These are phyloP conservation scores for Aelia acuminata DNA, from an alignment of 2,888 invertebrate species.

Conservation along the genomic window DNA sequence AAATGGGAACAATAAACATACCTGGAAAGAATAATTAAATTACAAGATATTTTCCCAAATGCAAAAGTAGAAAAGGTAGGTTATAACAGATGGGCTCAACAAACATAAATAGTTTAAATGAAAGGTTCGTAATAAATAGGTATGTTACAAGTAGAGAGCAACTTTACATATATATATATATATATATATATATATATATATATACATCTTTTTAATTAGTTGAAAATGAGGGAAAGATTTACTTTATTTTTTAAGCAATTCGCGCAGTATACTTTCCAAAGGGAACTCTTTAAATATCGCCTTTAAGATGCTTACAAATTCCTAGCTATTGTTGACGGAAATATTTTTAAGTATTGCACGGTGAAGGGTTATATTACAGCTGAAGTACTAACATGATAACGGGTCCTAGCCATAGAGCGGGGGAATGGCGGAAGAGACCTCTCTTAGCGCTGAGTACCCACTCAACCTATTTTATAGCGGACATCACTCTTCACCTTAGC, in stretches of 20 bases:
- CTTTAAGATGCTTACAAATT: background rate
- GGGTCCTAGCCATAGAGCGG: background rate
- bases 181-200: no score
- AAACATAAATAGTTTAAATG: no score
- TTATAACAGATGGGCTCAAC: no score
- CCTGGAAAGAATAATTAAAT: no score
- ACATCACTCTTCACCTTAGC: background rate
- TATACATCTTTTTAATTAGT: no score
- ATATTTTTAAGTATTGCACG: background rate
- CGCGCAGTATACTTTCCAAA: background rate
- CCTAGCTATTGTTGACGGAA: background rate
- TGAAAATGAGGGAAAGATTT: no score
- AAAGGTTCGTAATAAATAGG: no score
- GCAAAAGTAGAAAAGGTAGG: no score
- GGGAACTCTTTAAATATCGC: background rate
- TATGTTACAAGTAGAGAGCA: no score
- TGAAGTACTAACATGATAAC: background rate
- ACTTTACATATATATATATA: no score
- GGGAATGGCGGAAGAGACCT: background rate
- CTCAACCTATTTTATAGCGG: constrained; percentile 37
- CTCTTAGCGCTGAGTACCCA: background rate
- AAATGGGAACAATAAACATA: no score
- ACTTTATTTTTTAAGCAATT: background rate
- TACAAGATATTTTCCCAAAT: no score
- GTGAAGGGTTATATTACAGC: background rate